These are phyloP conservation scores for Phrynocephalus versicolor DNA, from an alignment of 2,113 vertebrate genomes.

Conservation along the genomic window DNA sequence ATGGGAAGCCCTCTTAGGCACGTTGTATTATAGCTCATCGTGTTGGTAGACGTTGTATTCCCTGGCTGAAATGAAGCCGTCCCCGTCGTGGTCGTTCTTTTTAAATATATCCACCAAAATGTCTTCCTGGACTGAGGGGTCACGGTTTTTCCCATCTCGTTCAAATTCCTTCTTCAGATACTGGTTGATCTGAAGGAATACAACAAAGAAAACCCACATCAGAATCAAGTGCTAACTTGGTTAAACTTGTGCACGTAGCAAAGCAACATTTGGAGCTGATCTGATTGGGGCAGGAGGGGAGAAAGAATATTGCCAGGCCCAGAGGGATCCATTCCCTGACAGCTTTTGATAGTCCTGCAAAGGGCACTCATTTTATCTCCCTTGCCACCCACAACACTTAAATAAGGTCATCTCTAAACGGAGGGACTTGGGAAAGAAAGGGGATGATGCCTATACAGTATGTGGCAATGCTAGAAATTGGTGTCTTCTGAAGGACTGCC, in stretches of 20 bases:
- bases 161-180: constrained; percentile 88
- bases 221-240: background rate
- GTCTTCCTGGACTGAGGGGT: constrained; percentile 83
- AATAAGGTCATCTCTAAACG: no score
- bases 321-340: no score
- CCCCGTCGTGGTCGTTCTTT: constrained; percentile 85
- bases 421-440: no score
- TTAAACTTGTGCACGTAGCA: background rate
- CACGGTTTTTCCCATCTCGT: constrained; percentile 79
- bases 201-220: background rate
- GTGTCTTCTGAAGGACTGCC: no score
- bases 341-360: no score
- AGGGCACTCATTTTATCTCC: no score
- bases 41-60: constrained; percentile 94
- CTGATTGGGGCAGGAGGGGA: background rate
- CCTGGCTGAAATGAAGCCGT: constrained; percentile 88
- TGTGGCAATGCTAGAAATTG: no score
- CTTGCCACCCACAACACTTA: no score
- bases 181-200: constrained; percentile 79
- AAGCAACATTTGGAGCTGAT: background rate
- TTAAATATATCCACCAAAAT: constrained; percentile 89
- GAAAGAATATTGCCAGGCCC: no score
- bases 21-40: constrained; percentile 86
- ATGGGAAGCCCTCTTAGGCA: constrained; percentile 14
- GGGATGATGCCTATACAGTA: no score